Evolutionary conservation across 1,140 invertebrate genomes (phyloP).

Genomic region (Maniola jurtina): DNA sequence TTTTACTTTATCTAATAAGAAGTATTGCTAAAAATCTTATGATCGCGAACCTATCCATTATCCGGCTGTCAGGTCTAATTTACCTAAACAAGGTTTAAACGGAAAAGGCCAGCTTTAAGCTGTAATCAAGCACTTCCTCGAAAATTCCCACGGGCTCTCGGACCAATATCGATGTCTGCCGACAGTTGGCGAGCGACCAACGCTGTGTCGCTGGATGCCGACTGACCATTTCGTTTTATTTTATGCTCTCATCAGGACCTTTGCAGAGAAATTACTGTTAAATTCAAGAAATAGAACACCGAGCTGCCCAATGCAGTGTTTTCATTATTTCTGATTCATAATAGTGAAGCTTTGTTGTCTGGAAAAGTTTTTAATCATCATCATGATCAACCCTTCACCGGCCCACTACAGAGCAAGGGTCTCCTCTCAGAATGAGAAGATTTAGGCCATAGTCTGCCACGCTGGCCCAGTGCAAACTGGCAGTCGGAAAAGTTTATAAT

Average conservation of each 20-base stretch:
- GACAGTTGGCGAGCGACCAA: constrained; percentile 69
- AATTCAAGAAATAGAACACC: constrained; percentile 35
- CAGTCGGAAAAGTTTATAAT: too few species aligned
- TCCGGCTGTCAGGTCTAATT: too few species aligned
- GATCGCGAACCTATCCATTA: too few species aligned
- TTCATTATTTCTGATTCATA: constrained; percentile 25
- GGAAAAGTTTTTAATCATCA: not conserved
- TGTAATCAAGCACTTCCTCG: too few species aligned
- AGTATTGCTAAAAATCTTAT: too few species aligned
- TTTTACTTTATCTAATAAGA: too few species aligned
- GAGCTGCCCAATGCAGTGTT: constrained; percentile 19
- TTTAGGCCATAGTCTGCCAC: too few species aligned
- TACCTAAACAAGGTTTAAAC: too few species aligned
- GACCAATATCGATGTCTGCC: constrained; percentile 33
- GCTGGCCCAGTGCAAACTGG: too few species aligned
- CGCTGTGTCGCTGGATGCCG: constrained; percentile 56
- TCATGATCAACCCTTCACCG: not conserved
- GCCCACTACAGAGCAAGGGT: not conserved
- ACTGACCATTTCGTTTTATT: constrained; percentile 71
- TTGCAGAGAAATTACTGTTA: constrained; percentile 46
- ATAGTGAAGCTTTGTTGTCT: not conserved
- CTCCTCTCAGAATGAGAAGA: too few species aligned
- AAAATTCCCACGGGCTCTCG: not conserved
- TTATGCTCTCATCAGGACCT: constrained; percentile 68
- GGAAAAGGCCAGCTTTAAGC: too few species aligned